Base-by-base conservation (phyloP, 23 tunicate genomes). In the Corella eumyota region DNA sequence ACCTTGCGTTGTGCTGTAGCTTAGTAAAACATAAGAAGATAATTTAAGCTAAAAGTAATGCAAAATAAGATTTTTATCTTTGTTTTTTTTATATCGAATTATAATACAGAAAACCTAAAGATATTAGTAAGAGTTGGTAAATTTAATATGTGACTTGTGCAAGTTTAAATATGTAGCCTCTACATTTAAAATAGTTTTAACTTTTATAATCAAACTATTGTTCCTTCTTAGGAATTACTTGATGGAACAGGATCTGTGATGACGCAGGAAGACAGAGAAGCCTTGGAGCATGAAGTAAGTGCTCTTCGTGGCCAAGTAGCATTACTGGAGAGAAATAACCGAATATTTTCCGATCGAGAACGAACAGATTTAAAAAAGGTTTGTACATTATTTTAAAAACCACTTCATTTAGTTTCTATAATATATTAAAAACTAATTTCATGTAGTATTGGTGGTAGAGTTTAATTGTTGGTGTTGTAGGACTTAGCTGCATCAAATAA, bases 221-320 rank as follows among this genome's bases (percentile, higher is more conserved):
- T 34, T 24, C 33, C 34, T 62, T 19, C 33, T 11, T 73, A 75
- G 82, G 82, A 75, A 32, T 51, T 75, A 31, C 49, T 75, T 17
- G 82, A 75, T 21, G 82, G 82, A 1, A 26, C 60, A 25, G 82
- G 82, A 2, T 67, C 73, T 3, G 73, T 60, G 19, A 75, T 75
- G 73, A 66, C 82, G 27, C 82, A 71, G 55, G 95, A 85, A 32
- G 85, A 85, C 22, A 85, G 71, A 58, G 85, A 75, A 57, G 65
- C 95, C 2, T 17, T 85, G 68, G 95, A 85, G 34, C 73, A 76
- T 36, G 95, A 85, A 53, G 64, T 77, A 21, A 73, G 85, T 33
- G 95, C 75, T 30, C 73, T 85, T 36, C 72, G 95, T 20, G 95
- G 95, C 6, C 82, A 85, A 50, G 85, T 85, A 22, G 95, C 95